phyloP scores from a whole-genome alignment of 2,888 invertebrate genomes.

The Drosophila birchii region DNA sequence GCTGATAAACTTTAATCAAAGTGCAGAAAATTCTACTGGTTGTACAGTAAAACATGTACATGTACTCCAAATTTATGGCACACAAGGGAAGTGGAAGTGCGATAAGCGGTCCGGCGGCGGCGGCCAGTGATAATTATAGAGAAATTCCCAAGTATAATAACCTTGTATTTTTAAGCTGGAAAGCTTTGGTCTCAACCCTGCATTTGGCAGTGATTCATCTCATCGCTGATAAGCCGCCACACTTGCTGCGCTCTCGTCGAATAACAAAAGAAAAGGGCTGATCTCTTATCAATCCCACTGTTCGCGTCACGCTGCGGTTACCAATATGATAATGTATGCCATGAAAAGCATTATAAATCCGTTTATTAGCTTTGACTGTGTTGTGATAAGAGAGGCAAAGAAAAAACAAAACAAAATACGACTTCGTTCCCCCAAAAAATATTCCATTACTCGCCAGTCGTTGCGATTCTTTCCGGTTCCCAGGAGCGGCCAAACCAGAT shows the following conservation, averaged over 20 bases:
- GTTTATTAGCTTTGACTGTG: slow-evolving; percentile 27
- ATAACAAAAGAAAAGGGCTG: slow-evolving; percentile 29
- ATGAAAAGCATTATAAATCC: slow-evolving; percentile 9
- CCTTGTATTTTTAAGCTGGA: slow-evolving; percentile 2
- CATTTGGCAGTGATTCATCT: slow-evolving; percentile 30
- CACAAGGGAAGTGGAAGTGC: slow-evolving; percentile 16
- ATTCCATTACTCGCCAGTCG: slow-evolving; percentile 33
- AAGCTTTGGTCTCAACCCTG: not conserved
- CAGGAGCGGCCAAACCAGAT: not conserved
- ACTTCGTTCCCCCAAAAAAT: slow-evolving; percentile 25
- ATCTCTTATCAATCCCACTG: slow-evolving; percentile 34
- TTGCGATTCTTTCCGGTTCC: slow-evolving; percentile 25
- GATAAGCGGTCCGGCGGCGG: slow-evolving; percentile 11
- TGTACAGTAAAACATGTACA: not conserved
- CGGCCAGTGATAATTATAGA: slow-evolving; percentile 1
- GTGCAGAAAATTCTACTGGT: slow-evolving; percentile 9
- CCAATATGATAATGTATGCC: slow-evolving; percentile 9
- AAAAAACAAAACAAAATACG: slow-evolving; percentile 18
- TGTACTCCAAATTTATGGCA: not conserved
- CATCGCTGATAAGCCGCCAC: slow-evolving; percentile 19
- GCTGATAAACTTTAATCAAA: slow-evolving; percentile 2
- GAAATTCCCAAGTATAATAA: not conserved
- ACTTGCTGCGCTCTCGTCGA: slow-evolving; percentile 40
- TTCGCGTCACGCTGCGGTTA: slow-evolving; percentile 42
- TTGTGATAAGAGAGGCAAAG: slow-evolving; percentile 23